A percentile compares a stretch with the other conserved stretches of the same genome.
Conservation (phyloP, 2,113 vertebrate species). For the Cyanistes caeruleus region DNA sequence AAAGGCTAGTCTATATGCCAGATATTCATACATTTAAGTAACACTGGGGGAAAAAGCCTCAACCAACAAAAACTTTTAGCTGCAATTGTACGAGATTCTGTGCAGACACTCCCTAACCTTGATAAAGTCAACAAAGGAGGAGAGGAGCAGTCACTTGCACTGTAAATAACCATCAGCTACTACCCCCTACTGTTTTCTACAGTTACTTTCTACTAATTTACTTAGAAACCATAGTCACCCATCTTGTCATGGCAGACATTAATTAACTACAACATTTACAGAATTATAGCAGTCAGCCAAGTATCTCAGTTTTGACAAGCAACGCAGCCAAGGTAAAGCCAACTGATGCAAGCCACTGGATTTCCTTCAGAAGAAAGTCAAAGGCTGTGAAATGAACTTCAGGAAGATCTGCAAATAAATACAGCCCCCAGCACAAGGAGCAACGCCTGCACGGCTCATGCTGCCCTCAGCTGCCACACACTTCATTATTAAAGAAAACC, state of each 20-base stretch:
- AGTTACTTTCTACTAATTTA: not conserved
- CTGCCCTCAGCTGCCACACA: not conserved
- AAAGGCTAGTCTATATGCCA: not conserved
- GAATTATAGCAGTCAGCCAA: not conserved
- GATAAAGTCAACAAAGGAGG: not conserved
- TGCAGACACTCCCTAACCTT: not conserved
- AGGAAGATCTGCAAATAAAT: not conserved
- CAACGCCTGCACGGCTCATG: not conserved
- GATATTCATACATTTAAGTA: not conserved
- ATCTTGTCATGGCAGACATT: not conserved
- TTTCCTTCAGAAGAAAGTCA: not conserved
- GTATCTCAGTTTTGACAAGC: not conserved
- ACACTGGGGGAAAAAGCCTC: fast-evolving
- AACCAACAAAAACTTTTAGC: not conserved
- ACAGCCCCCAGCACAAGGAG: not conserved
- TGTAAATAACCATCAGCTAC: not conserved
- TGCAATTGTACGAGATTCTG: not conserved
- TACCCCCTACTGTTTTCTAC: not conserved
- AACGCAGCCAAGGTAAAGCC: not conserved
- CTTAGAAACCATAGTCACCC: not conserved
- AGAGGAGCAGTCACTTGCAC: not conserved
- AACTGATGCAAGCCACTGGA: not conserved
- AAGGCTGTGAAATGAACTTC: not conserved
- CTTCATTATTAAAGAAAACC: not conserved
- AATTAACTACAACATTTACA: not conserved